Base-by-base conservation (phyloP, 35 echinoderm and acorn worm genomes). In the Apostichopus californicus region DNA sequence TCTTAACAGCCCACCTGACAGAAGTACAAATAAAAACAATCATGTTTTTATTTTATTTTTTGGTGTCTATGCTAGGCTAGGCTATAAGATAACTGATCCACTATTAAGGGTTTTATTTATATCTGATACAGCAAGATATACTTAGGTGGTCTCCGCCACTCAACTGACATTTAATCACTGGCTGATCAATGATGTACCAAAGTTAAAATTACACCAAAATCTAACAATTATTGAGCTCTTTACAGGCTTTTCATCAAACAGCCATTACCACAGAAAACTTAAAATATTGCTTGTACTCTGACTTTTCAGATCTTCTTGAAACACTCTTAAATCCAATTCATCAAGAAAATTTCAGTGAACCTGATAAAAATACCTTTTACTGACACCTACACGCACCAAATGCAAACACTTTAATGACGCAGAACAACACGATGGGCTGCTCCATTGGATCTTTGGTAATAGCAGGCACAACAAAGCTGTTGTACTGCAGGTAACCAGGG, bases 341-440 rank as follows among this genome's bases (percentile, higher is more conserved):
- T 87, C 86, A 87, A 17, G 57, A 5, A 25, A 25, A 21, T 20
- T 83, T 55, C 52, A 55, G 5, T 83, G 80, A 83, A 87, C 86
- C 86, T 22, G n/a, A 59, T 57, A 64, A 59, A 87, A 87, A 87
- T 87, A 83, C 55, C 53, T 83, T 15, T 55, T 55, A 56, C 10
- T 55, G 80, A 83, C 86, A 87, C 86, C 57, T 57, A 71, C 86
- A 87, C 86, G 64, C 86, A 87, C 86, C 57, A 24, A 68, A 56
- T 83, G 86, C 20, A 87, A 87, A 87, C 57, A 66, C 57, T 13
- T 25, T 87, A 87, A 87, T 87, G 86, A 87, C 57, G 57, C 57
- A 23, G 64, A 87, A 87, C 57, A 56, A 66, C 58, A 87, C 57
- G 58, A 87, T 18, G 13, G n/a, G 59, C 11, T 65, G 86, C 54